Evolutionary conservation across 2,797 vertebrate genomes (phyloP).

Genomic region (Pseudochromis fuscus): DNA sequence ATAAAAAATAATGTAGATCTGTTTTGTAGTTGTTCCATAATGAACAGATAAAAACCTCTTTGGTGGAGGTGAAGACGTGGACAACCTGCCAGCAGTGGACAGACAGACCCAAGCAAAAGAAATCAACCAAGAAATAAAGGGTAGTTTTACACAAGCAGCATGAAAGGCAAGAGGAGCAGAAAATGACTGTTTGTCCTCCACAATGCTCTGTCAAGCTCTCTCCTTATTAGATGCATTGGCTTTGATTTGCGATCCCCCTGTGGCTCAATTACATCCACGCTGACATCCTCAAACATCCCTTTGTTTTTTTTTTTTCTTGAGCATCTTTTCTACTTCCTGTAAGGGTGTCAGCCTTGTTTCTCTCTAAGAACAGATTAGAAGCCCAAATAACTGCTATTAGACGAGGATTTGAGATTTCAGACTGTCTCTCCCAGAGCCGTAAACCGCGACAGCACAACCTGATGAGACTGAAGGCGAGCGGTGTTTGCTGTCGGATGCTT

Average conservation of each 20-base stretch:
- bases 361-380: conserved; percentile 68
- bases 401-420: conserved; percentile 56
- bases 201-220: conserved; percentile 34
- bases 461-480: conserved; percentile 3
- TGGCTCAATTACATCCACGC: conserved; percentile 72
- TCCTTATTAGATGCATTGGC: conserved; percentile 54
- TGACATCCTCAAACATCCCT: conserved; percentile 60
- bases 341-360: conserved; percentile 50
- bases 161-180: not conserved
- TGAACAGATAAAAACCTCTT: no score
- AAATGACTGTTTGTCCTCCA: conserved; percentile 53
- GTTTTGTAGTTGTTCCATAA: no score
- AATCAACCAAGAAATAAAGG: no score
- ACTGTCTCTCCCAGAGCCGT: conserved; percentile 24
- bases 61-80: no score
- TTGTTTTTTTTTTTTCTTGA: conserved; percentile 18
- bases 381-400: conserved; percentile 71
- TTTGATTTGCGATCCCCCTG: conserved; percentile 65
- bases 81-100: no score
- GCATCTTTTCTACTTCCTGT: conserved; percentile 40
- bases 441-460: conserved; percentile 17
- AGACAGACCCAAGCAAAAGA: no score
- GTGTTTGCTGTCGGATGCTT: conserved; percentile 18
- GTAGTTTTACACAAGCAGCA: not conserved
- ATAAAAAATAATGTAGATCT: no score